Evolutionary conservation across 2,888 invertebrate species (phyloP).

Genomic region (Chloromyia formosa): DNA sequence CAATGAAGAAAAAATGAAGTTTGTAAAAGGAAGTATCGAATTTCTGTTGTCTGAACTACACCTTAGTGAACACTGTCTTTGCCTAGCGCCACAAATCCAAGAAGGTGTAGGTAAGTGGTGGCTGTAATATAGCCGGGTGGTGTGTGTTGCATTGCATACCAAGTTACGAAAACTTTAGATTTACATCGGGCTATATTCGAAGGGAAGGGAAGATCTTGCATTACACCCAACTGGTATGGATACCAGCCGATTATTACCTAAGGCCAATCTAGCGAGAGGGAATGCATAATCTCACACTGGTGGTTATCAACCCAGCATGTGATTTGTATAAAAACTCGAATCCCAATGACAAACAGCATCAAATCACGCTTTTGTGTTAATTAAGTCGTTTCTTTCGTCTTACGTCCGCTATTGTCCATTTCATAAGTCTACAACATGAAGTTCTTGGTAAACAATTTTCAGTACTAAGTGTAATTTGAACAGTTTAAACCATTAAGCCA

Average conservation of each 20-base stretch:
- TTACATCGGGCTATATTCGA: not conserved
- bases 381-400: conserved; percentile 23
- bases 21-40: conserved; percentile 27
- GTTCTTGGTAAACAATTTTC: conserved; percentile 27
- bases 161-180: not conserved
- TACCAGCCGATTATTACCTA: conserved; percentile 13
- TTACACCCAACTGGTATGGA: not conserved
- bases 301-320: not conserved
- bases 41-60: conserved; percentile 18
- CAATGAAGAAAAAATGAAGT: conserved; percentile 3
- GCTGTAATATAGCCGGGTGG: not conserved
- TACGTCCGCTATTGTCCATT: conserved; percentile 5
- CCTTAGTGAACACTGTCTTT: not conserved
- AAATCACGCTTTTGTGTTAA: conserved; percentile 17
- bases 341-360: not conserved
- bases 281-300: conserved; percentile 2
- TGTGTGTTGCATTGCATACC: not conserved
- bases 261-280: conserved; percentile 13
- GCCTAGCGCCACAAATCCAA: conserved; percentile 13
- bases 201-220: conserved; percentile 34
- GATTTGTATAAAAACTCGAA: conserved; percentile 23
- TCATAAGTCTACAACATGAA: conserved; percentile 3
- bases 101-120: not conserved
- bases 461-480: not conserved
- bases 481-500: not conserved